These are phyloP conservation scores for Zaprionus obscuricornis DNA, from an alignment of 2,888 invertebrate species.

Conservation along the genomic window DNA sequence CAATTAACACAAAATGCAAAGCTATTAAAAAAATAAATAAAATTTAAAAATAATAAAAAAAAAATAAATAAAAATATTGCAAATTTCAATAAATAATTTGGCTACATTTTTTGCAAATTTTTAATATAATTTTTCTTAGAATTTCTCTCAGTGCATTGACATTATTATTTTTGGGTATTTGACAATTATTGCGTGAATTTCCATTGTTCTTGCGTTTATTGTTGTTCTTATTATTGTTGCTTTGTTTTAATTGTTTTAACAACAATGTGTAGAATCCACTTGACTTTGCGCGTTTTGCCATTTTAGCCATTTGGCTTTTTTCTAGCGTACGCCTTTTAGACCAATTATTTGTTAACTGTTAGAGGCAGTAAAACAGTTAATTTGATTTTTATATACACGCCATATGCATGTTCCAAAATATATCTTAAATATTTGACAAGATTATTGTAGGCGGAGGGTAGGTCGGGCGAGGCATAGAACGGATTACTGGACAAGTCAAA, in stretches of 20 bases:
- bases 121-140: neutral
- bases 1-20: neutral
- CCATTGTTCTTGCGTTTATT: conserved; percentile 28
- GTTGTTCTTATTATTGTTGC: conserved; percentile 17
- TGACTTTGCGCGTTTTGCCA: conserved; percentile 21
- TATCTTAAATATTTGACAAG: conserved; percentile 11
- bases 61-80: neutral
- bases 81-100: no score
- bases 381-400: conserved; percentile 50
- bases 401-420: conserved; percentile 29
- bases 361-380: conserved; percentile 37
- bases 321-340: no score
- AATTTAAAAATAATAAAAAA: neutral
- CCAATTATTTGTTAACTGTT: conserved; percentile 39
- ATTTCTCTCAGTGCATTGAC: conserved; percentile 28
- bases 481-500: neutral
- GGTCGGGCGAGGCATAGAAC: neutral
- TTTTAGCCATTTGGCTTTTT: conserved; percentile 14
- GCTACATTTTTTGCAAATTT: no score
- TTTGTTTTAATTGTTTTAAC: conserved; percentile 39
- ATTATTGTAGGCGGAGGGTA: neutral
- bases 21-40: neutral
- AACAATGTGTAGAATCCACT: conserved; percentile 30
- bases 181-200: conserved; percentile 73
- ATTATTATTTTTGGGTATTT: conserved; percentile 33